Percentiles rank a stretch among this genome's conserved stretches.
Evolutionary conservation across 2,113 vertebrate species (phyloP).

Genomic region (Aegithalos caudatus): DNA sequence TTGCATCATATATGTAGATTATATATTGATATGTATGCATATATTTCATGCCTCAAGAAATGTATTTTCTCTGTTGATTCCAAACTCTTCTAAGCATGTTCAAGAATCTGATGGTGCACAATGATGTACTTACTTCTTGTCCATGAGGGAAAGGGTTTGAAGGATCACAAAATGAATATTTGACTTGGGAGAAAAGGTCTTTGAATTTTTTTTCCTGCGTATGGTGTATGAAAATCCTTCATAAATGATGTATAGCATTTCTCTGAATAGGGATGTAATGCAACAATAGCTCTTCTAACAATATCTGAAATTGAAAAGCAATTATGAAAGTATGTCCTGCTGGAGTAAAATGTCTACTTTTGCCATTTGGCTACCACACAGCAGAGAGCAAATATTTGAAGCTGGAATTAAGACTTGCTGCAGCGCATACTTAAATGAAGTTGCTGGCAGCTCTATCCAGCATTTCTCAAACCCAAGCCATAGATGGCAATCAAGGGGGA

Average conservation of each 20-base stretch:
- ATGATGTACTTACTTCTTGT: neutral
- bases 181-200: constrained; percentile 59
- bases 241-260: constrained; percentile 67
- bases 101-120: neutral
- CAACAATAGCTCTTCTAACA: constrained; percentile 70
- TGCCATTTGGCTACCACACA: constrained; percentile 73
- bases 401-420: constrained; percentile 70
- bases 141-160: neutral
- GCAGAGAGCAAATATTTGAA: constrained; percentile 78
- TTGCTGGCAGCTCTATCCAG: neutral
- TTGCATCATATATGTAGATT: neutral
- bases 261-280: constrained; percentile 25
- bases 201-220: constrained; percentile 56
- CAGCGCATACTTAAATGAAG: constrained; percentile 66
- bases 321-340: constrained; percentile 72
- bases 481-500: neutral
- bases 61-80: neutral
- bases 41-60: neutral
- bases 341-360: constrained; percentile 65
- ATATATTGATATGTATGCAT: neutral
- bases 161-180: constrained; percentile 54
- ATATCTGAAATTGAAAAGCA: constrained; percentile 76
- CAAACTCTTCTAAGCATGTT: neutral
- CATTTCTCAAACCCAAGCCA: constrained; percentile 19
- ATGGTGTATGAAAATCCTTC: constrained; percentile 56